phyloP scores from a whole-genome alignment of 2,888 invertebrate genomes.

The Epirrhoe alternata region DNA sequence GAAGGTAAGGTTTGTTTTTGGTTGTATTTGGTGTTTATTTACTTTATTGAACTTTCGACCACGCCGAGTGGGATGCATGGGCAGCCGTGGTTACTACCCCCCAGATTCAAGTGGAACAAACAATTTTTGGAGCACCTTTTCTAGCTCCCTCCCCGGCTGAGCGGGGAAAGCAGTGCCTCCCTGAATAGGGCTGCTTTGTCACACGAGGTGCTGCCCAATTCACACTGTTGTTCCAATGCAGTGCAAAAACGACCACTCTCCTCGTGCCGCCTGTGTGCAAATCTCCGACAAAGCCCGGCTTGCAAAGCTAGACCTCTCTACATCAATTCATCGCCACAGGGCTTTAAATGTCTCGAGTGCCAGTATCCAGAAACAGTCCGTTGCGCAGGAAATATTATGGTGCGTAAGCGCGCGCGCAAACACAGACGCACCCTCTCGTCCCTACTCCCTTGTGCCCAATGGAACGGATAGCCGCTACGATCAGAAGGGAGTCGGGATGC shows the following conservation, averaged over 20 bases:
- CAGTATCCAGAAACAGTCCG: too few species aligned
- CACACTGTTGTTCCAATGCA: conserved; percentile 19
- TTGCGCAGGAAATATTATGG: too few species aligned
- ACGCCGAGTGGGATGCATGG: not conserved
- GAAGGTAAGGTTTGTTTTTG: conserved; percentile 10
- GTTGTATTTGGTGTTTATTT: too few species aligned
- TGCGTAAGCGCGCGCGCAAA: too few species aligned
- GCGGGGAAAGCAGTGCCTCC: conserved; percentile 44
- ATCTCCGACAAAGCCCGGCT: conserved; percentile 2
- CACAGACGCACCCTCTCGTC: too few species aligned
- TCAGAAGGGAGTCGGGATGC: too few species aligned
- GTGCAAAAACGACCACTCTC: conserved; percentile 10
- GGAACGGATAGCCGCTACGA: too few species aligned
- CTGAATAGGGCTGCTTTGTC: conserved; percentile 46
- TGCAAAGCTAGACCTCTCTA: conserved; percentile 1
- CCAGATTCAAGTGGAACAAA: not conserved
- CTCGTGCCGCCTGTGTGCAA: not conserved
- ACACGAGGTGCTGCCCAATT: conserved; percentile 26
- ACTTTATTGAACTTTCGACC: not conserved
- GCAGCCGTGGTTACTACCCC: not conserved
- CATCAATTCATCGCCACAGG: not conserved
- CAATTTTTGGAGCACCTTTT: conserved; percentile 45
- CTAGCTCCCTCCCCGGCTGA: conserved; percentile 43
- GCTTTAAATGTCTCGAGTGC: not conserved
- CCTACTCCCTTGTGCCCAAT: too few species aligned